phyloP scores from a whole-genome alignment of 1,140 invertebrate genomes.

The Zophobas atratus region DNA sequence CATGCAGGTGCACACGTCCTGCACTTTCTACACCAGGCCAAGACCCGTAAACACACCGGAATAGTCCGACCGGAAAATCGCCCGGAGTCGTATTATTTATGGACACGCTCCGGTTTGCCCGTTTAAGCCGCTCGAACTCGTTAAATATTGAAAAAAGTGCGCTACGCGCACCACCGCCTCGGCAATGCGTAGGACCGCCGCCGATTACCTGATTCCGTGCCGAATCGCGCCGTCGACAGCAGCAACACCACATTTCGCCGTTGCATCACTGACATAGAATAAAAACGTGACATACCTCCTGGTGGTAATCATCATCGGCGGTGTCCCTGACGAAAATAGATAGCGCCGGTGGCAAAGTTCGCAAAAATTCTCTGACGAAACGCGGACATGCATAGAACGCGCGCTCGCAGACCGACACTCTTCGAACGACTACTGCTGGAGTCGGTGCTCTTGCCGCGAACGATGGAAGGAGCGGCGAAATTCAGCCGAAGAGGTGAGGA shows the following conservation, averaged over 20 bases:
- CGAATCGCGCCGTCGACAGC: constrained; percentile 2
- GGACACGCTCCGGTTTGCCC: constrained; percentile 23
- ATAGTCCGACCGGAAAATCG: background rate
- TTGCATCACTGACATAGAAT: constrained; percentile 19
- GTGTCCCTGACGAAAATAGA: constrained; percentile 33
- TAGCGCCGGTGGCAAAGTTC: constrained; percentile 17
- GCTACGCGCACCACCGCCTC: background rate
- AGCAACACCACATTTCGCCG: constrained; percentile 27
- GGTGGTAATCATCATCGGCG: constrained; percentile 33
- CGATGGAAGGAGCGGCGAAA: constrained; percentile 1
- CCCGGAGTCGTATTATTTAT: constrained; percentile 11
- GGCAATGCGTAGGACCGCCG: background rate
- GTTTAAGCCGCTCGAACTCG: background rate
- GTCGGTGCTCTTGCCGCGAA: background rate
- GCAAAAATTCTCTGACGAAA: background rate
- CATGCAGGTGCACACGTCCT: no score
- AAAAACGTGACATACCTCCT: constrained; percentile 33
- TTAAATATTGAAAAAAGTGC: background rate
- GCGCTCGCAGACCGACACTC: background rate
- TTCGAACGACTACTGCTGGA: constrained; percentile 2
- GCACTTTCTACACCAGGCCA: background rate
- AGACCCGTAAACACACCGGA: constrained; percentile 4
- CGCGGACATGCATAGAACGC: background rate
- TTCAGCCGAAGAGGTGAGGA: background rate
- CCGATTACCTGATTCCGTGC: background rate